Percentiles rank a stretch among this genome's conserved stretches.
Evolutionary conservation across 1,140 invertebrate species (phyloP).

Genomic region (Drosophila pandora): DNA sequence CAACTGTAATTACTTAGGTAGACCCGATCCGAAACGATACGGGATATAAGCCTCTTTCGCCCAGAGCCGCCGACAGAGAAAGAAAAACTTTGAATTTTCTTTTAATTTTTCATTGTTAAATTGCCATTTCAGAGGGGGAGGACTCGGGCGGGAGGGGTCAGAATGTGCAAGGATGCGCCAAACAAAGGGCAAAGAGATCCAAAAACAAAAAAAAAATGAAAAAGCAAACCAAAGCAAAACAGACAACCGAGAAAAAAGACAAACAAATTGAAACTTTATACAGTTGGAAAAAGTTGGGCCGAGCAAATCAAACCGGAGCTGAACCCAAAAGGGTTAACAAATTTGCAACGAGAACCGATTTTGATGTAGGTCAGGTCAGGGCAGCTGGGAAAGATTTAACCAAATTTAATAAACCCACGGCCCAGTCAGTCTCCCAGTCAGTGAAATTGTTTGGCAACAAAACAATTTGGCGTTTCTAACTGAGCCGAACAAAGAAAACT

Average conservation of each 20-base stretch:
- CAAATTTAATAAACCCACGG: constrained; percentile 44
- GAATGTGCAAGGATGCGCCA: constrained; percentile 44
- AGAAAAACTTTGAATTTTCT: constrained; percentile 73
- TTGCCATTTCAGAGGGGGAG: constrained; percentile 54
- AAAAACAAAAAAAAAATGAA: constrained; percentile 19
- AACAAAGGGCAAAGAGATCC: neutral
- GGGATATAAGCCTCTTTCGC: constrained; percentile 68
- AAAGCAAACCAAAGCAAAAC: constrained; percentile 15
- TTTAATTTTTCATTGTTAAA: constrained; percentile 82
- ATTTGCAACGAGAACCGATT: constrained; percentile 40
- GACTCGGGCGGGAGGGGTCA: neutral
- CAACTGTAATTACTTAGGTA: constrained; percentile 79
- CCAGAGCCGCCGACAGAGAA: constrained; percentile 36
- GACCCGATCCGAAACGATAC: constrained; percentile 54
- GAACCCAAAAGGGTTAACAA: constrained; percentile 44
- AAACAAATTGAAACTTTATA: constrained; percentile 56
- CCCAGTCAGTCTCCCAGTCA: neutral
- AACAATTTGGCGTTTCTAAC: neutral
- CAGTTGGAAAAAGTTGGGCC: constrained; percentile 46
- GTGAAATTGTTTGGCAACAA: constrained; percentile 5
- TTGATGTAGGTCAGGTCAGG: constrained; percentile 48
- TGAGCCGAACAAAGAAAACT: neutral
- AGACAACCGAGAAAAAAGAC: constrained; percentile 26
- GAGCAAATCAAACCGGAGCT: constrained; percentile 24
- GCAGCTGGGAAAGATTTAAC: constrained; percentile 14